Evolutionary conservation across 1,140 invertebrate genomes (phyloP).

Genomic region (Wasmannia auropunctata): DNA sequence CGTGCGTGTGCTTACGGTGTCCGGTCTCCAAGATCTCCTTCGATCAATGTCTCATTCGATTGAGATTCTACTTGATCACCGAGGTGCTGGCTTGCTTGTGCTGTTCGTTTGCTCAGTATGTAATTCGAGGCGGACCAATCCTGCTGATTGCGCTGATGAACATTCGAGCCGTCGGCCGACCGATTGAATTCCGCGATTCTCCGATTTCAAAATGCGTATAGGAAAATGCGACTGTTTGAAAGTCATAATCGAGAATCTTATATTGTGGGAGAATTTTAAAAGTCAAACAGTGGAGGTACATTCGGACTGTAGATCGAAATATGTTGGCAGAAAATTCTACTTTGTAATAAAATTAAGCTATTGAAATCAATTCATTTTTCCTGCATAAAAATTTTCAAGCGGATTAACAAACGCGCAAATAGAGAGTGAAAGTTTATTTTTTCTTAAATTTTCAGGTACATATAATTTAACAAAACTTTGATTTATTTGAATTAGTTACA

Average conservation of each 20-base stretch:
- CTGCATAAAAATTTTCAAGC: neutral
- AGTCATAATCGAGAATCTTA: neutral
- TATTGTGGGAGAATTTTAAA: neutral
- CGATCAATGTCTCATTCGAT: neutral
- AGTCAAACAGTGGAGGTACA: neutral
- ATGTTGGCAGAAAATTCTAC: neutral
- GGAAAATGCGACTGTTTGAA: neutral
- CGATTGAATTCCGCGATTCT: slow-evolving; percentile 11
- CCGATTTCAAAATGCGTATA: neutral
- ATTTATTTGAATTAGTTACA: neutral
- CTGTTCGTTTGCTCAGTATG: neutral
- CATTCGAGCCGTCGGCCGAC: neutral
- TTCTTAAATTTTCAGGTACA: neutral
- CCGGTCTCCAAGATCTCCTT: neutral
- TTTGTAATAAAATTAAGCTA: neutral
- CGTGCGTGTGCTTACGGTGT: neutral
- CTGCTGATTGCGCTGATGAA: slow-evolving; percentile 44
- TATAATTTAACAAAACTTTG: neutral
- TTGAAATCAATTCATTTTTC: neutral
- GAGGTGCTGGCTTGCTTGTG: neutral
- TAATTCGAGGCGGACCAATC: slow-evolving; percentile 35
- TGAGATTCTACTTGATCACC: slow-evolving; percentile 19
- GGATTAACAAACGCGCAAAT: neutral
- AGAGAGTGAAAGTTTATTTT: neutral
- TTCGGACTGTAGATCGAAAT: neutral